Base-by-base conservation (phyloP, 2,797 vertebrate species). In the Hippocampus kuda region DNA sequence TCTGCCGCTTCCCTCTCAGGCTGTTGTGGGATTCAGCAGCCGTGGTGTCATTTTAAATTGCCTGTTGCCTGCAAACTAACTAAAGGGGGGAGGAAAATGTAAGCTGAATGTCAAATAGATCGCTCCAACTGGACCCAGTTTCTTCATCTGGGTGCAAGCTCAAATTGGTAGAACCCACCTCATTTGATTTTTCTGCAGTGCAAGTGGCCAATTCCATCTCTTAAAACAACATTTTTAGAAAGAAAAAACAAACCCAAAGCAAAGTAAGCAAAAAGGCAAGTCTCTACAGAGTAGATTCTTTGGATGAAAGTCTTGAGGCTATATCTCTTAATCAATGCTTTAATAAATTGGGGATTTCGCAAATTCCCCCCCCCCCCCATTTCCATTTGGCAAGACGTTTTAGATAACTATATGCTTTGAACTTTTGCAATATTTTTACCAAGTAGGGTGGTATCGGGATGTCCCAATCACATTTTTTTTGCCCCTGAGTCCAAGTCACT, bases 11-110 rank as follows among this genome's bases (percentile, higher is more conserved):
- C 51, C 42, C 73, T 83, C 70, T 73, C 51, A 67, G 66, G 53
- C 72, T 84, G 51, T 75, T 72, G 46, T 83, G 69, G 73, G 78
- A 80, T 79, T 83, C 60, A 69, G 70, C 70, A 73, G 68, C 70
- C 68, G 68, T 51, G 4, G 53, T 71, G 73, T 78, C 79, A 75
- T 69, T 76, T 76, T 86, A 88, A 38, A 88, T 87, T 87, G 80
- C 70, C 76, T 73, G 68, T 82, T 87, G 74, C 79, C 77, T 78
- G 68, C 81, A 73, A 83, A 77, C 68, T 75, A 74, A 79, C 79
- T 79, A 72, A 74, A 27, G 66, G 18, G 48, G 62, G 20, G 63
- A 10, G 59, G 70, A 62, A 65, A 70, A 81, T 84, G 76, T 68
- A 65, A 68, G 48, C 76, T 84, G 82, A 74, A 83, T 88, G 77